Base-by-base conservation (phyloP, 64 coral and sea anemone genomes). In the Anthopleura sola region DNA sequence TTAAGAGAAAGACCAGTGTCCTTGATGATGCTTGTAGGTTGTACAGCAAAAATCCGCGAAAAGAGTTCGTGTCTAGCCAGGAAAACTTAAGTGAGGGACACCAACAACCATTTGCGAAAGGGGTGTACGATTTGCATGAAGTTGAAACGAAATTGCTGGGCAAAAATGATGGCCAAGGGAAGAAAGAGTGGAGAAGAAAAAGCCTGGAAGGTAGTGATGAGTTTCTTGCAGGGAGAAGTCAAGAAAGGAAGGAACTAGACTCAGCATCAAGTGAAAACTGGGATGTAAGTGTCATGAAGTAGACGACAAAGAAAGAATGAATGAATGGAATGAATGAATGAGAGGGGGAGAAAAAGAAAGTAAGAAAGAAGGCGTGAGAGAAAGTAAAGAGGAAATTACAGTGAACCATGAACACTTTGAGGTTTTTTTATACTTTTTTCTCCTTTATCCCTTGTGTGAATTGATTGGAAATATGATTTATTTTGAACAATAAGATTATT, bases 21-120 rank as follows among this genome's bases (percentile, higher is more conserved):
- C 28, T 71, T 20, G 66, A 71, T 34, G 66, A 71, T 71, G 66
- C 66, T 71, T 71, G 66, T 71, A 71, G 29, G 28, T 34, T 71
- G 66, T 71, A 71, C 29, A 71, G 66, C 24, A 71, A 71, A 36
- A 29, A 71, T 31, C 0, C 28, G 28, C 9, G 31, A 16, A 71
- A 32, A 71, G 66, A 71, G 1, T 32, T 71, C 10, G 66, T 34
- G 12, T 71, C 66, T 7, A 71, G 66, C 28, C 66, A 71, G 29
- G 66, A 71, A 34, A 29, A 71, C 29, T 17, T 71, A 1, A 71
- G 14, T 9, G 66, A 71, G 0, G 66, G 23, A 34, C 10, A 32
- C 8, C 36, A 48, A 47, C 15, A 47, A 37, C 0, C 2, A 29
- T 18, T 17, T 79, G 36, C 32, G 15, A 77, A 77, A 18, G 75